Evolutionary conservation across 2,888 invertebrate genomes (phyloP).

Genomic region (Xanthorhoe spadicearia): DNA sequence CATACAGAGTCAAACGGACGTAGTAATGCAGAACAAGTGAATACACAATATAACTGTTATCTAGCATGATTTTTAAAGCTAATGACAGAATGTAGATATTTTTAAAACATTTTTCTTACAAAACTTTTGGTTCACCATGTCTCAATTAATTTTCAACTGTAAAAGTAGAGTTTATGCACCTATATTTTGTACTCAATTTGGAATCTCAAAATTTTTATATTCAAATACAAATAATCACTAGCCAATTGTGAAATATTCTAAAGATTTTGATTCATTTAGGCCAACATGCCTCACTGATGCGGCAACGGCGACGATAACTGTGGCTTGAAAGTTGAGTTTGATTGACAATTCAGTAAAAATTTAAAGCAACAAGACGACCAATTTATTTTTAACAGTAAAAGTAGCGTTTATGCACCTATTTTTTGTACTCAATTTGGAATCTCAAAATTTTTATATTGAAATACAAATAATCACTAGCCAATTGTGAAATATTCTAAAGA

Average conservation of each 20-base stretch:
- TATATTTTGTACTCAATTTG: constrained; percentile 16
- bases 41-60: neutral
- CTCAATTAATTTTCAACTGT: neutral
- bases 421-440: constrained; percentile 18
- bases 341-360: neutral
- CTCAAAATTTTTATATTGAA: constrained; percentile 3
- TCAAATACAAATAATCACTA: constrained; percentile 35
- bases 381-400: neutral
- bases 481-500: constrained; percentile 17
- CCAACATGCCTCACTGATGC: constrained; percentile 7
- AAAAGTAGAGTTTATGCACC: neutral
- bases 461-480: constrained; percentile 39
- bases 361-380: neutral
- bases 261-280: constrained; percentile 32
- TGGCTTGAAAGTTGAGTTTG: neutral
- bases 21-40: neutral
- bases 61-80: neutral
- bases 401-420: neutral
- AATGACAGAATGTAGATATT: neutral
- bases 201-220: constrained; percentile 6
- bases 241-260: constrained; percentile 27
- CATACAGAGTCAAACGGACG: neutral
- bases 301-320: neutral
- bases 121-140: neutral
- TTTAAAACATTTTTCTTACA: neutral